These are phyloP conservation scores for Dysidea cf. avara DNA, from an alignment of 37 sponge, comb jelly and placozoan species.

Conservation along the genomic window DNA sequence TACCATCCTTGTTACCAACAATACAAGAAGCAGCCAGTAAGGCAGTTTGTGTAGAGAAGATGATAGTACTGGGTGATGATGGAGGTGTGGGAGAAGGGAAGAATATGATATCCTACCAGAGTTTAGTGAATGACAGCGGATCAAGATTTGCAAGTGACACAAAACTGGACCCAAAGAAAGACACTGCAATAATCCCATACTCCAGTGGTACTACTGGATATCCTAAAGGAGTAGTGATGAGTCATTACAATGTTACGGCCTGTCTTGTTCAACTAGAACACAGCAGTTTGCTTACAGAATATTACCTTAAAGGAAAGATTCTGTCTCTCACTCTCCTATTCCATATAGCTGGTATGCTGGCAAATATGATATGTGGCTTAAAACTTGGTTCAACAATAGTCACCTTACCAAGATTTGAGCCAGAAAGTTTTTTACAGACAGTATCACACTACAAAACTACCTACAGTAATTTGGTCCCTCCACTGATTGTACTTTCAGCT, in stretches of 20 bases:
- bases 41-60: too few relatives aligned
- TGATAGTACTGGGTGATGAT: too few relatives aligned
- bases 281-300: slow-evolving; percentile 12
- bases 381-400: slow-evolving; percentile 55
- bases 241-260: slow-evolving; percentile 63
- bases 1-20: too few relatives aligned
- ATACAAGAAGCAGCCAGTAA: too few relatives aligned
- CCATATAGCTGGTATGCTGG: slow-evolving; percentile 79
- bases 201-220: too few relatives aligned
- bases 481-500: slow-evolving; percentile 71
- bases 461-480: slow-evolving; percentile 67
- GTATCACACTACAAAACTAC: slow-evolving; percentile 41
- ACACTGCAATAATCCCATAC: too few relatives aligned
- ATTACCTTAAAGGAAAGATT: background rate
- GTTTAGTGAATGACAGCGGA: too few relatives aligned
- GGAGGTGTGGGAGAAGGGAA: too few relatives aligned
- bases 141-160: too few relatives aligned
- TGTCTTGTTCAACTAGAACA: slow-evolving; percentile 48
- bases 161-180: too few relatives aligned
- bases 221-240: slow-evolving; percentile 85
- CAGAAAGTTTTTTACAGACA: slow-evolving; percentile 57
- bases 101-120: too few relatives aligned
- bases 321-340: slow-evolving; percentile 69
- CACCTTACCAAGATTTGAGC: slow-evolving; percentile 71
- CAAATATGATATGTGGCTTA: slow-evolving; percentile 37